Evolutionary conservation across 2,113 vertebrate species (phyloP), one percentile per base, ranked within the genome.

Genomic region (Malurus melanocephalus): DNA sequence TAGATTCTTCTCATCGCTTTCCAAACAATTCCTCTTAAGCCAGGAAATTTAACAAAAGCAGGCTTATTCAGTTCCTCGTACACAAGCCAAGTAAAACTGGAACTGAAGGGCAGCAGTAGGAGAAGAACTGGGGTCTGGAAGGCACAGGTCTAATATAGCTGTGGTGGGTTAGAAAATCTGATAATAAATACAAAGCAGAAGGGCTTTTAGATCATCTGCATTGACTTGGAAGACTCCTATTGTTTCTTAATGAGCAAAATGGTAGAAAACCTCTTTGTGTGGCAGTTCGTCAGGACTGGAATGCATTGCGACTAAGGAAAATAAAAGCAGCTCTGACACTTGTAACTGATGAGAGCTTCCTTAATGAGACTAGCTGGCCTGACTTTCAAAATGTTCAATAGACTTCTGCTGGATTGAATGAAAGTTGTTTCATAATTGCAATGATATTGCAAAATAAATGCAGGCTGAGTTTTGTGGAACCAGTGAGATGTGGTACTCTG

Each of bases 251-350:
- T 51, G 1, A 84, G 74, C 26, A 85, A 73, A 38, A 87, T 66
- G 42, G 51, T 75, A 81, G 75, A 76, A 79, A 94, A 87, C 38
- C 28, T 79, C 78, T 55, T 79, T 86, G 78, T 79, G 53, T 53
- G 81, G 69, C 0, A 1, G 53, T 75, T 93, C 0, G 0, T 72
- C 87, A 89, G 81, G 57, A 9, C 49, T 93, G 88, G 71, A 87
- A 90, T 55, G 62, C 62, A 59, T 81, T 79, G 74, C 67, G 56
- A 55, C 24, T 61, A 19, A 53, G 51, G 62, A 79, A 75, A 68
- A 91, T 48, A 71, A 88, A 87, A 90, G 71, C 87, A 85, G 38
- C 55, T 85, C 71, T 90, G 74, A 59, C 62, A 81, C 69, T 88
- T 88, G 28, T 68, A 79, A 84, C 38, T 65, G 53, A 62, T 64